Evolutionary conservation across 2,113 vertebrate genomes (phyloP).

Genomic region (Misgurnus anguillicaudatus): DNA sequence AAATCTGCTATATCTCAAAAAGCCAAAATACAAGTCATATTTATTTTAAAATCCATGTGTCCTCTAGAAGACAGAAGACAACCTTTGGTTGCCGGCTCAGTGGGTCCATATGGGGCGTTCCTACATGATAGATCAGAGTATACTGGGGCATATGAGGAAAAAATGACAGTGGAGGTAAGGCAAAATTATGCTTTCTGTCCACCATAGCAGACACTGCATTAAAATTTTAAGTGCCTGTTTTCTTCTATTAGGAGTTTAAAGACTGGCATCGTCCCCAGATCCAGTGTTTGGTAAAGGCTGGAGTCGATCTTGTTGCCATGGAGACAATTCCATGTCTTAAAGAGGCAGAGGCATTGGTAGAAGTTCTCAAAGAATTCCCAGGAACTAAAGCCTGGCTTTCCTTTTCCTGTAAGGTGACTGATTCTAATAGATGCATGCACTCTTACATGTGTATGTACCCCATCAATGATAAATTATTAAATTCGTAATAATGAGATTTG

Average conservation of each 20-base stretch:
- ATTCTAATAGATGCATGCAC: background rate
- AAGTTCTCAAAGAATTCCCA: conserved; percentile 78
- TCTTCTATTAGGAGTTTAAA: conserved; percentile 73
- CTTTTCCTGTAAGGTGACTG: conserved; percentile 79
- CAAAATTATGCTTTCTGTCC: background rate
- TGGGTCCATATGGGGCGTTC: conserved; percentile 79
- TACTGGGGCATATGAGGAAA: conserved; percentile 72
- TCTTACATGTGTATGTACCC: background rate
- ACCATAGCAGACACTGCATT: background rate
- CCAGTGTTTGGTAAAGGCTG: conserved; percentile 69
- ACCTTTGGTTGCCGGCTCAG: conserved; percentile 75
- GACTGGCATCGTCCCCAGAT: conserved; percentile 77
- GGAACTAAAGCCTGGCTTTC: conserved; percentile 76
- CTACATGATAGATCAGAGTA: conserved; percentile 79
- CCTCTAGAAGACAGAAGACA: conserved; percentile 56
- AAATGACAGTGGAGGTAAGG: conserved; percentile 74
- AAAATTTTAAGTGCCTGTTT: conserved; percentile 2
- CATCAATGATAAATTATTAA: background rate
- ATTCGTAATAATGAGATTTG: background rate
- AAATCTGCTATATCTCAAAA: background rate
- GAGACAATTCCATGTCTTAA: conserved; percentile 81
- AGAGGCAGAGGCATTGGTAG: conserved; percentile 74
- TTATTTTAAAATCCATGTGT: background rate
- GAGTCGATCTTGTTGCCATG: conserved; percentile 77
- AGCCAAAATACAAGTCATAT: background rate